These are phyloP conservation scores for Naja naja DNA, from an alignment of 2,113 vertebrate genomes.

Conservation along the genomic window DNA sequence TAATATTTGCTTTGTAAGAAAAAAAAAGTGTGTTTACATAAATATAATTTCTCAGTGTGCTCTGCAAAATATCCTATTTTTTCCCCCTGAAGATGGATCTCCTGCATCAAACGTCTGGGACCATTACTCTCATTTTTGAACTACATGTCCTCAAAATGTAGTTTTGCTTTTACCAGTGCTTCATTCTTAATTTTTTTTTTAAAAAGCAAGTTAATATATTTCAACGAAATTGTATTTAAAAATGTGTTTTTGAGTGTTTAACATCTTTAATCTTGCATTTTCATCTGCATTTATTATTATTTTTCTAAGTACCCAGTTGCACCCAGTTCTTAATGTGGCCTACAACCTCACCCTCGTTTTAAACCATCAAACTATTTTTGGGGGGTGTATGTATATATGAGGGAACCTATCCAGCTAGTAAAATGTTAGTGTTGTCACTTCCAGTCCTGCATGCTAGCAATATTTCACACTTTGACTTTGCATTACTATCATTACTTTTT, in stretches of 20 bases:
- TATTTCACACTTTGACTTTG: slow-evolving; percentile 31
- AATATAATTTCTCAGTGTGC: background rate
- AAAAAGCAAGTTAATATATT: background rate
- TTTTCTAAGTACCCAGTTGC: background rate
- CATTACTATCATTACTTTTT: slow-evolving; percentile 13
- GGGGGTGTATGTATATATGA: background rate
- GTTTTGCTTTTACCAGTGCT: background rate
- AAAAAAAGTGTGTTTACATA: background rate
- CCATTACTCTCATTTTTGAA: background rate
- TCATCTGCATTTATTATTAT: background rate
- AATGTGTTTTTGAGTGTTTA: background rate
- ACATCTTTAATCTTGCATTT: background rate
- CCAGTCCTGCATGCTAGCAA: slow-evolving; percentile 12
- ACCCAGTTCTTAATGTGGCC: background rate
- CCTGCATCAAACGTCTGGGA: background rate
- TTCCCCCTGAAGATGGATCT: background rate
- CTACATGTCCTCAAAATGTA: background rate
- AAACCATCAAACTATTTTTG: background rate
- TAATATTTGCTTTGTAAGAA: background rate
- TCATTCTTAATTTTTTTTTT: background rate
- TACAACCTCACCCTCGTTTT: background rate
- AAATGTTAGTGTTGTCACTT: background rate
- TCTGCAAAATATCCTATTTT: background rate
- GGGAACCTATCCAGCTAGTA: background rate
- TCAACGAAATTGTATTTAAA: background rate